Base-by-base conservation (phyloP, 2,113 vertebrate species). In the Corynorhinus townsendii region DNA sequence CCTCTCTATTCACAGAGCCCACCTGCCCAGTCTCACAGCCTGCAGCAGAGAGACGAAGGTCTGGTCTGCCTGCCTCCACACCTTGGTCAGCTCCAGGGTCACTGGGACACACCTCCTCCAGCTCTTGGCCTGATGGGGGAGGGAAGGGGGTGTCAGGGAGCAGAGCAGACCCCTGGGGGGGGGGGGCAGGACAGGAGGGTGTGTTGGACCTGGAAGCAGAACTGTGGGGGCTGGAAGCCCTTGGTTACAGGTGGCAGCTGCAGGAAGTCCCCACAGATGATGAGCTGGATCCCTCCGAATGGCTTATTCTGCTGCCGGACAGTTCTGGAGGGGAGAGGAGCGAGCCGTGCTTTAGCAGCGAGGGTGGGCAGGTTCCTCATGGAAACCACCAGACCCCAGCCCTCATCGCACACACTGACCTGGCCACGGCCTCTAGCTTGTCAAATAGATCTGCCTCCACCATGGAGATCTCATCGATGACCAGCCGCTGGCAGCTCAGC, bases 401-500 rank as follows among this genome's bases (percentile, higher is more conserved):
- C 79, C 75, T 54, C n/a, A 20, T 28, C 30, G 22, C 8, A 24
- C 10, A n/a, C 11, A 94, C 97, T 92, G 43, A 99, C 99, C 99
- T 99, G 49, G 99, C 99, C 54, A 99, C 98, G 0, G 99, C 98
- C 96, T 99, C 99, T 28, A 99, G 98, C 97, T 99, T 99, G 96
- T 99, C 99, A 93, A 99, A 99, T 95, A 99, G 99, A 73, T 98
- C 98, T 0, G 99, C 99, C 20, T 99, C 99, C 94, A 99, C 99
- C 99, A 99, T 99, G 12, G 99, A 99, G 95, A 99, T 98, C 98
- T 99, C 99, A 5, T 99, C 99, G 0, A 99, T 99, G 98, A 99
- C 98, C 45, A 99, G 98, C 94, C 99, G 99, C 33, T 98, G 99
- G 92, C 99, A 99, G 96, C 96, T 98, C 54, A 99, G 98, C 99